Percentiles rank a stretch among this genome's conserved stretches.
Conservation (phyloP, 2,113 vertebrate genomes). For the Echinops telfairi region DNA sequence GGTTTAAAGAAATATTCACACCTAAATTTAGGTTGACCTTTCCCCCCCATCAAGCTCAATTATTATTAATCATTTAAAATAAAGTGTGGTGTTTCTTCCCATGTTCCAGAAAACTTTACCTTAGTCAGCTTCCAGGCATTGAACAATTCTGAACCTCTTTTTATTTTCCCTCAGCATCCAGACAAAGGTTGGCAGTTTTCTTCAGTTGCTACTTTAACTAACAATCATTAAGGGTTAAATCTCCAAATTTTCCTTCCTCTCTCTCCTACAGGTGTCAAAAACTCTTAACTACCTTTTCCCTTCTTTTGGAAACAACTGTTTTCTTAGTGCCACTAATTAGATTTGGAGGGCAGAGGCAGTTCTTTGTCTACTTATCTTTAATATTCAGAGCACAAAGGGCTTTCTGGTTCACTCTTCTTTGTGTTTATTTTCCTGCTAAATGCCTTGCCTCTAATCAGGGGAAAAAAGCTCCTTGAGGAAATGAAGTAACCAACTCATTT, state of each 20-base stretch:
- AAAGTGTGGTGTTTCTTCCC: constrained; percentile 39
- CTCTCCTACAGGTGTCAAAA: constrained; percentile 33
- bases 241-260: neutral
- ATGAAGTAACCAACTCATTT: constrained; percentile 52
- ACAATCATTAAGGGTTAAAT: constrained; percentile 2
- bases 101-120: constrained; percentile 17
- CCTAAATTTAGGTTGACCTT: neutral
- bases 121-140: constrained; percentile 41
- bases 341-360: constrained; percentile 34
- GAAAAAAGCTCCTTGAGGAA: constrained; percentile 27
- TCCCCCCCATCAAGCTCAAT: neutral
- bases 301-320: constrained; percentile 38
- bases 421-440: constrained; percentile 68
- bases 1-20: constrained; percentile 56
- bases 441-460: constrained; percentile 17
- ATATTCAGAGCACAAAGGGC: neutral
- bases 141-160: neutral
- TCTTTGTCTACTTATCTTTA: constrained; percentile 48
- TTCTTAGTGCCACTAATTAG: constrained; percentile 51
- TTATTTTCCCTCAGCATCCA: constrained; percentile 43
- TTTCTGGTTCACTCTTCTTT: constrained; percentile 36
- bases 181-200: constrained; percentile 29
- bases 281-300: constrained; percentile 34
- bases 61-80: constrained; percentile 22
- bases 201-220: constrained; percentile 19